Evolutionary conservation across 2,888 invertebrate species (phyloP), one percentile per base, ranked within the genome.

Genomic region (Ectemnius cavifrons): DNA sequence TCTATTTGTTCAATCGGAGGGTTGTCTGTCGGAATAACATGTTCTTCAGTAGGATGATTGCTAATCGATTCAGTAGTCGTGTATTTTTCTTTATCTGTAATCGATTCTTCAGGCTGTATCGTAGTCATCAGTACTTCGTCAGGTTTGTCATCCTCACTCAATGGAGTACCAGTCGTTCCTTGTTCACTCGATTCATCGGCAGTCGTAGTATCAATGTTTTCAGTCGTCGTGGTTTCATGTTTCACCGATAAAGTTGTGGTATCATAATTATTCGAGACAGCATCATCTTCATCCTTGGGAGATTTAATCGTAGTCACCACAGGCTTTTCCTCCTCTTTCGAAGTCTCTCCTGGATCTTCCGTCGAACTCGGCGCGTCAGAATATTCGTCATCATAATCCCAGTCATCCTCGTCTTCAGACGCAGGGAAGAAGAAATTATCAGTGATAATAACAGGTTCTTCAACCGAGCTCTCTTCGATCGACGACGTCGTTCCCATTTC

Each of bases 381-480:
- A 16, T 77, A 73, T 18, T 82, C 74, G 4, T 81, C 77, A 23
- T 78, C 78, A 18, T 82, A 79, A 16, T 52, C 52, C 2, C 78
- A 78, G n/a, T 75, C 77, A 8, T 82, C 83, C 47, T 85, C 84
- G 14, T 81, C 73, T 1, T 69, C 76, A 0, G 77, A 71, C 8
- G 80, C 73, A 0, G 90, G 90, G 11, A 88, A 86, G 75, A 90
- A 91, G 77, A 91, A 91, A 49, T 91, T 88, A 66, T 91, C 90
- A 0, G 91, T 91, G 46, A 91, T 90, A 45, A 91, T 91, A 3
- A 91, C 80, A 0, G 91, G 90, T 3, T 28, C 18, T 0, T 64
- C n/a, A 1, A 49, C 65, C 1, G 71, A 56, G 23, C 64, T 71
- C 59, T 83, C 77, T 1, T 73, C 60, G 1, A 70, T 2, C 8